phyloP scores from a whole-genome alignment of 2,113 vertebrate genomes.

The Micromys minutus region DNA sequence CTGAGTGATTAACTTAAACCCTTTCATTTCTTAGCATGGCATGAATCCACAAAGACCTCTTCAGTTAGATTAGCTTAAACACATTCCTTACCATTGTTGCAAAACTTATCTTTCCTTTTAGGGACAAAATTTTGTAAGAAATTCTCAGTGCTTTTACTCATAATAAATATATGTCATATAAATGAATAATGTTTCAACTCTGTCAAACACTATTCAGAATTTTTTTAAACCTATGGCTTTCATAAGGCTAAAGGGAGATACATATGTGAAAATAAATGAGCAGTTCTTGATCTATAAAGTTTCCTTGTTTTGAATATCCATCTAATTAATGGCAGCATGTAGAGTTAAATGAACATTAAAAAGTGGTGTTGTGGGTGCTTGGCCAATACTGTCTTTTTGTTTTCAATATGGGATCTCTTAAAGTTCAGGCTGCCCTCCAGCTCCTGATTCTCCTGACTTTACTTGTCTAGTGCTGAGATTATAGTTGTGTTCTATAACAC shows the following conservation, averaged over 20 bases:
- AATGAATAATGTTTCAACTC: slow-evolving; percentile 60
- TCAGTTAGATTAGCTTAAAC: slow-evolving; percentile 64
- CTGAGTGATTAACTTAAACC: slow-evolving; percentile 58
- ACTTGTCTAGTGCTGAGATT: background rate
- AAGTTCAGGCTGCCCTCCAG: background rate
- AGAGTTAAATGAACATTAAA: background rate
- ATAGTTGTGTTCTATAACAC: background rate
- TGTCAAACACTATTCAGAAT: slow-evolving; percentile 25
- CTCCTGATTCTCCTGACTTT: background rate
- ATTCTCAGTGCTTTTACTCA: slow-evolving; percentile 60
- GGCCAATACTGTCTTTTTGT: background rate
- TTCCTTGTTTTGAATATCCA: background rate
- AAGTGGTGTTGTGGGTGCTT: background rate
- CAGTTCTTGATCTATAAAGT: slow-evolving; percentile 36
- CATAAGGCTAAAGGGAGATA: background rate
- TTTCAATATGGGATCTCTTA: background rate
- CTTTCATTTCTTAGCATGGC: background rate
- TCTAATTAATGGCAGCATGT: background rate
- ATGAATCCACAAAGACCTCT: slow-evolving; percentile 70
- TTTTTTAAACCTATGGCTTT: slow-evolving; percentile 30
- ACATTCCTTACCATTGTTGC: slow-evolving; percentile 62
- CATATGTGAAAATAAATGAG: slow-evolving; percentile 34
- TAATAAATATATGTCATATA: slow-evolving; percentile 52
- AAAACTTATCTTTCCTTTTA: slow-evolving; percentile 72
- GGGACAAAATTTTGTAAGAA: slow-evolving; percentile 66